Evolutionary conservation across 2,113 vertebrate species (phyloP).

Genomic region (Ailurus styani): DNA sequence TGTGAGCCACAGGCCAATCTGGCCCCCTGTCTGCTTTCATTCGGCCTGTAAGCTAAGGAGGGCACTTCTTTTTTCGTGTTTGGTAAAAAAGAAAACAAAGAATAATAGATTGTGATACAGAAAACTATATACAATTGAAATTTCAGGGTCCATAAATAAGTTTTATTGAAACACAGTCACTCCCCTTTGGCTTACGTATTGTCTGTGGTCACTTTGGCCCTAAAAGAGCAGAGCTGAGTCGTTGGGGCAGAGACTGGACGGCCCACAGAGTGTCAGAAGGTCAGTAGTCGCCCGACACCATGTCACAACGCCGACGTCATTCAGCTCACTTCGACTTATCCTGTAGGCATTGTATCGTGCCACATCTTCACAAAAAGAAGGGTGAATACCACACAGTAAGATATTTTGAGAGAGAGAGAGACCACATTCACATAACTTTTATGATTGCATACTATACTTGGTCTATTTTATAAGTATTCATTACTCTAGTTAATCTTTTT

Average conservation of each 20-base stretch:
- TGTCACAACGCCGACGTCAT: neutral
- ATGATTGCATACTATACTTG: neutral
- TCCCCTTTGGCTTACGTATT: neutral
- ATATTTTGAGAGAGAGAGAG: neutral
- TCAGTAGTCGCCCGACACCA: neutral
- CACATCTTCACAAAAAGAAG: neutral
- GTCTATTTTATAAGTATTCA: neutral
- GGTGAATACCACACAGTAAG: neutral
- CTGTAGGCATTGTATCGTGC: neutral
- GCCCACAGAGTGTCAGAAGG: neutral
- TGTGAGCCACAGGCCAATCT: rapidly evolving
- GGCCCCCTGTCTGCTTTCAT: neutral
- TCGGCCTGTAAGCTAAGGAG: neutral
- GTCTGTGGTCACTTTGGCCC: neutral
- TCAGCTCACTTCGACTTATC: neutral
- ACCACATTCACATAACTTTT: neutral
- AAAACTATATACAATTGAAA: neutral
- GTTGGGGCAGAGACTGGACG: neutral
- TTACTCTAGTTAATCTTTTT: neutral
- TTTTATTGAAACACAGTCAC: neutral
- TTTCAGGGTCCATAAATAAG: neutral
- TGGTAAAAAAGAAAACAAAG: neutral
- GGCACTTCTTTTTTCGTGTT: neutral
- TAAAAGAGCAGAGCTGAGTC: neutral
- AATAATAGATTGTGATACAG: neutral